Evolutionary conservation across 2,797 vertebrate genomes (phyloP).

Genomic region (Phaenicophaeus curvirostris): DNA sequence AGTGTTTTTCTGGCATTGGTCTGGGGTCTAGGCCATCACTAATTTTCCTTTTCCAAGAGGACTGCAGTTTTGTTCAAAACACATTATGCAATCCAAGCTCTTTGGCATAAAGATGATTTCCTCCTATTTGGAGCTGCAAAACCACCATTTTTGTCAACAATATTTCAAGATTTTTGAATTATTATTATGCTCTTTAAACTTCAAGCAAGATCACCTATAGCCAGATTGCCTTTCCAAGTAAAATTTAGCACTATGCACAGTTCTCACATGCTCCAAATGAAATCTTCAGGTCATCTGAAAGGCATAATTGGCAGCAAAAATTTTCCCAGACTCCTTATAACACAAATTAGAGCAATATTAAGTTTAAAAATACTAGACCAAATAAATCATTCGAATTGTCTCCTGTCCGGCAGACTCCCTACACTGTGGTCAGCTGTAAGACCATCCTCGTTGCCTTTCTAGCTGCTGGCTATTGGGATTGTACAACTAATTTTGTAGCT

Average conservation of each 20-base stretch:
- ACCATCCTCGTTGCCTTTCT: not conserved
- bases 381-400: not conserved
- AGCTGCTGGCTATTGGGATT: not conserved
- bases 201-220: not conserved
- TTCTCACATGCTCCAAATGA: rapidly evolving
- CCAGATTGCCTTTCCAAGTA: not conserved
- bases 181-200: not conserved
- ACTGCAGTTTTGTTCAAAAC: not conserved
- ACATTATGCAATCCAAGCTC: not conserved
- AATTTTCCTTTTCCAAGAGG: not conserved
- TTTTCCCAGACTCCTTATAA: not conserved
- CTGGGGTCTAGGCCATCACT: not conserved
- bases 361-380: not conserved
- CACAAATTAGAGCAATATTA: not conserved
- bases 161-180: not conserved
- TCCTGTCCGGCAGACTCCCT: not conserved
- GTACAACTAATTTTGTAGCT: not conserved
- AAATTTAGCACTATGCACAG: not conserved
- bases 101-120: not conserved
- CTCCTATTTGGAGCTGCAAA: not conserved
- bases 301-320: not conserved
- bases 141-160: not conserved
- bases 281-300: not conserved
- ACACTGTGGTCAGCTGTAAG: no score
- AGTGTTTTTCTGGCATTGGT: not conserved